phyloP scores from a whole-genome alignment of 2,113 vertebrate species.

The Xiphophorus couchianus region DNA sequence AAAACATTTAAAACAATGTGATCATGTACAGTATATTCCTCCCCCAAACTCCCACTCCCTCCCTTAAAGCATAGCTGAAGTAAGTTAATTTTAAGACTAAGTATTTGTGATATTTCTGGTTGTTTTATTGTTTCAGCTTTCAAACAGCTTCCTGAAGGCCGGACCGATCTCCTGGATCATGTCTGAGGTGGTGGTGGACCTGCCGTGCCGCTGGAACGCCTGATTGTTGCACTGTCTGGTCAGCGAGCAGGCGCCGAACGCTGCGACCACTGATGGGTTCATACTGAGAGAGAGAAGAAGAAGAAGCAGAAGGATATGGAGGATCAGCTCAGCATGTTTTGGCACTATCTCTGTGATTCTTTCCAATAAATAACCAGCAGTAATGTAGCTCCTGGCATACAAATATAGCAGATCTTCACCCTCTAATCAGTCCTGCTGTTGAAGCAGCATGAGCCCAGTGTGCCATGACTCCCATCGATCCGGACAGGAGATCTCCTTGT shows the following conservation, averaged over 20 bases:
- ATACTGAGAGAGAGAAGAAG: constrained; percentile 47
- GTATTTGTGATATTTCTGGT: not conserved
- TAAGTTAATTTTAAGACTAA: constrained; percentile 9
- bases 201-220: constrained; percentile 90
- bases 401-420: constrained; percentile 71
- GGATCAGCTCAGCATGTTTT: too few species aligned
- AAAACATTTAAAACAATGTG: constrained; percentile 33
- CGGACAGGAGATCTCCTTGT: constrained; percentile 94
- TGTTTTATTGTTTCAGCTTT: constrained; percentile 79
- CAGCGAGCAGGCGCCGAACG: constrained; percentile 90
- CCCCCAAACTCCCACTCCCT: not conserved
- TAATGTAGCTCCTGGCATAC: not conserved
- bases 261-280: constrained; percentile 90
- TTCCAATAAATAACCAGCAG: not conserved
- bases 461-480: constrained; percentile 89
- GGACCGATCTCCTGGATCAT: constrained; percentile 93
- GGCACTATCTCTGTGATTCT: not conserved
- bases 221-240: constrained; percentile 91
- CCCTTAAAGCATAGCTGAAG: constrained; percentile 1
- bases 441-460: constrained; percentile 93
- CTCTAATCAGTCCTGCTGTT: constrained; percentile 79
- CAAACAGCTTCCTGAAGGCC: constrained; percentile 91
- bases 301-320: not conserved
- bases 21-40: not conserved
- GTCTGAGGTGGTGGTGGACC: constrained; percentile 91